Evolutionary conservation across 2,113 vertebrate genomes (phyloP).

Genomic region (Reinhardtius hippoglossoides): DNA sequence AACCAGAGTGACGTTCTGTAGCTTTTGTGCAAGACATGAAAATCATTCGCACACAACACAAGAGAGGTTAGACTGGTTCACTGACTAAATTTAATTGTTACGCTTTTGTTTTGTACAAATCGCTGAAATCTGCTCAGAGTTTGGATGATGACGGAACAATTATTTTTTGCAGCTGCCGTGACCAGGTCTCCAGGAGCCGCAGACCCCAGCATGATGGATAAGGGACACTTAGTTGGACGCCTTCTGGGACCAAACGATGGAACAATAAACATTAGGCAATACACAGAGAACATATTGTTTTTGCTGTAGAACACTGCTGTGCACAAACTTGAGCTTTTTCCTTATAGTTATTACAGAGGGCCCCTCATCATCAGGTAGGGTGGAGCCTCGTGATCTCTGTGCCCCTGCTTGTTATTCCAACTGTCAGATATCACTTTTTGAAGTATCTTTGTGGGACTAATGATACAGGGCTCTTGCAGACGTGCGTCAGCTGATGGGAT

Average conservation of each 20-base stretch:
- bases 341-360: constrained; percentile 15
- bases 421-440: constrained; percentile 33
- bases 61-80: background rate
- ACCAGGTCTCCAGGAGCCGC: constrained; percentile 13
- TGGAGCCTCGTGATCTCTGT: constrained; percentile 31
- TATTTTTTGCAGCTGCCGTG: constrained; percentile 21
- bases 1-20: constrained; percentile 31
- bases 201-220: constrained; percentile 43
- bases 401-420: constrained; percentile 39
- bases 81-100: constrained; percentile 13
- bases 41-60: constrained; percentile 26
- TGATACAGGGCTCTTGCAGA: constrained; percentile 41
- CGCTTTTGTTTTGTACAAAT: constrained; percentile 35
- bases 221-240: constrained; percentile 36
- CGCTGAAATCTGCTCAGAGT: constrained; percentile 7
- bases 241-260: constrained; percentile 45
- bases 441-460: constrained; percentile 40
- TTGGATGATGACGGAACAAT: constrained; percentile 23
- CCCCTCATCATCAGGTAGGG: constrained; percentile 34
- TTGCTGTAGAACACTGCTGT: background rate
- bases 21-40: constrained; percentile 22
- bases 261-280: constrained; percentile 49
- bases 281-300: constrained; percentile 49
- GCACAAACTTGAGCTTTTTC: constrained; percentile 25
- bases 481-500: constrained; percentile 48